phyloP scores from a whole-genome alignment of 1,140 invertebrate genomes.

The Pogonomyrmex barbatus region DNA sequence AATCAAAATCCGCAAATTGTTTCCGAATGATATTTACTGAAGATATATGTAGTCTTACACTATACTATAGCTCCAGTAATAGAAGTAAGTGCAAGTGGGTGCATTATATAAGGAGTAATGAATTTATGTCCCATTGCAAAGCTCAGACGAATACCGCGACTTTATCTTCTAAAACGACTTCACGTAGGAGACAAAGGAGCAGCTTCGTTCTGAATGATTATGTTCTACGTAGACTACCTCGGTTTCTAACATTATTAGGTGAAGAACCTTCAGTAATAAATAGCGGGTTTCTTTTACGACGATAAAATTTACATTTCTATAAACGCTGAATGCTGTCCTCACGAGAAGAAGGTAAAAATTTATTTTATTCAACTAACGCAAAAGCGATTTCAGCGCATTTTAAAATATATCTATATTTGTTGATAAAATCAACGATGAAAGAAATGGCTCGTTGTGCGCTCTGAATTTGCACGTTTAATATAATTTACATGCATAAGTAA shows the following conservation, averaged over 20 bases:
- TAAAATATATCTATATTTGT: not conserved
- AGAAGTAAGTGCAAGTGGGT: not conserved
- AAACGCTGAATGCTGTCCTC: slow-evolving; percentile 18
- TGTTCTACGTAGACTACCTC: slow-evolving; percentile 34
- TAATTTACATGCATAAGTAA: slow-evolving; percentile 11
- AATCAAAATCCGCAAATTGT: slow-evolving; percentile 27
- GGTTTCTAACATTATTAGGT: slow-evolving; percentile 47
- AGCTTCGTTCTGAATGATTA: slow-evolving; percentile 19
- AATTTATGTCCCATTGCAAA: slow-evolving; percentile 48
- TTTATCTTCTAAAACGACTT: slow-evolving; percentile 51
- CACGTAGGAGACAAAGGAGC: slow-evolving; percentile 40
- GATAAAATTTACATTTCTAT: slow-evolving; percentile 44
- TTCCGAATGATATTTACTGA: slow-evolving; percentile 27
- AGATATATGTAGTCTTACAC: not conserved
- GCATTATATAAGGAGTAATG: slow-evolving; percentile 17
- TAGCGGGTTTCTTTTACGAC: slow-evolving; percentile 32
- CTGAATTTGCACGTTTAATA: not conserved
- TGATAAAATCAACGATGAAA: not conserved
- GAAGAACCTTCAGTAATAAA: slow-evolving; percentile 44
- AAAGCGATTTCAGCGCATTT: not conserved
- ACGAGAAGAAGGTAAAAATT: not conserved
- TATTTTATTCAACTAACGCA: not conserved
- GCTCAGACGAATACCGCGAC: slow-evolving; percentile 50
- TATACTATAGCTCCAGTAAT: too few relatives aligned
- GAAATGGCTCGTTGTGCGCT: not conserved